Conservation (phyloP, 2,797 vertebrate species). For the Oophaga sylvatica region DNA sequence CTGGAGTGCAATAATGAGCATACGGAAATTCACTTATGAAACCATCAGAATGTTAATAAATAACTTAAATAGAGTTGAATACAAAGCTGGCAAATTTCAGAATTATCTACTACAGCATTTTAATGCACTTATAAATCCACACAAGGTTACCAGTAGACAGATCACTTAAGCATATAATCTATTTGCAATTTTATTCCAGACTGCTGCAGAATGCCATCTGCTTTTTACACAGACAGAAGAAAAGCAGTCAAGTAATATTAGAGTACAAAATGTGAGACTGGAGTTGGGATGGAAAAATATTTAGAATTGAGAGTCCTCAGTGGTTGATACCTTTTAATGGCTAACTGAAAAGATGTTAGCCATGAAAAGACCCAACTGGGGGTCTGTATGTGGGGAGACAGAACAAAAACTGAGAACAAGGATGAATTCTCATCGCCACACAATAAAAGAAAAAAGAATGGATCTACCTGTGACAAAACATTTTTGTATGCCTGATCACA, state of each 20-base stretch:
- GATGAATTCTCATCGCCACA: too few relatives aligned
- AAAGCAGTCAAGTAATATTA: not conserved
- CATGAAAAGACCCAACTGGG: too few relatives aligned
- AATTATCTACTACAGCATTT: not conserved
- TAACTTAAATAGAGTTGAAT: conserved; percentile 20
- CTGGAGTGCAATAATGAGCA: conserved; percentile 7
- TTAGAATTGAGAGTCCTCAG: too few relatives aligned
- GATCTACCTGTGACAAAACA: too few relatives aligned
- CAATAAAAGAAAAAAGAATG: too few relatives aligned
- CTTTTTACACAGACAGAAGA: conserved; percentile 4
- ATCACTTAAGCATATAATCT: conserved; percentile 41
- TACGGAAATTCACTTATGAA: conserved; percentile 15
- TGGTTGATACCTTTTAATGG: too few relatives aligned
- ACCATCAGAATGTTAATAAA: conserved; percentile 12
- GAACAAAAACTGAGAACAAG: too few relatives aligned
- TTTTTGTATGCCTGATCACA: too few relatives aligned
- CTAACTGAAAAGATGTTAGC: too few relatives aligned
- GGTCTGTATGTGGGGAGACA: too few relatives aligned
- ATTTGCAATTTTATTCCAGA: conserved; percentile 48
- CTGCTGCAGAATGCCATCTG: conserved; percentile 13
- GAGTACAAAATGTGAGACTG: conserved; percentile 4
- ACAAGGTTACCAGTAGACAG: conserved; percentile 12
- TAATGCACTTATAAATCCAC: conserved; percentile 40
- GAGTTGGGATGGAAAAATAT: too few relatives aligned
- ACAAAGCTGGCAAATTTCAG: conserved; percentile 26